phyloP scores from a whole-genome alignment of 2,797 vertebrate species.

The Cyprinodon diabolis region DNA sequence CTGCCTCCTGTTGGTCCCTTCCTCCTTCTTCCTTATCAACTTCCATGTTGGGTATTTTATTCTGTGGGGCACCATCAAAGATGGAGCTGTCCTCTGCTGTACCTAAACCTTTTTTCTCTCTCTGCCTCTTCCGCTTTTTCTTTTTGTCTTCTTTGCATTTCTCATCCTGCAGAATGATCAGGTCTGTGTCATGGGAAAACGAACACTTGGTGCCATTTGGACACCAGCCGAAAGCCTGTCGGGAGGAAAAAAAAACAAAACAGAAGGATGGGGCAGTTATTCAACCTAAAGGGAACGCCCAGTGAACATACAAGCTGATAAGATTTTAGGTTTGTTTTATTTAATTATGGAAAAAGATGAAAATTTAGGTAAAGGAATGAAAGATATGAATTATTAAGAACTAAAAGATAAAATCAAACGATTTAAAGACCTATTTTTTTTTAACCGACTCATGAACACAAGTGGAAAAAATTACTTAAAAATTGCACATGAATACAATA shows the following conservation, averaged over 20 bases:
- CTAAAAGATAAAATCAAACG: background rate
- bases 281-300: no score
- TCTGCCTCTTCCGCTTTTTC: constrained; percentile 83
- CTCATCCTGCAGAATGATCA: constrained; percentile 93
- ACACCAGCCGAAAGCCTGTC: constrained; percentile 95
- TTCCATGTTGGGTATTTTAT: constrained; percentile 69
- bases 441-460: background rate
- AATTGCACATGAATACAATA: background rate
- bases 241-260: constrained; percentile 9
- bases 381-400: background rate
- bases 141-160: constrained; percentile 80
- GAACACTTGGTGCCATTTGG: constrained; percentile 87
- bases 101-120: constrained; percentile 70
- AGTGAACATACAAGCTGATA: background rate
- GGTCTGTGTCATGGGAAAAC: constrained; percentile 92
- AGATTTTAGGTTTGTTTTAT: background rate
- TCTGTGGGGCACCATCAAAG: constrained; percentile 53
- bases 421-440: background rate
- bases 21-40: constrained; percentile 34
- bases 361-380: background rate
- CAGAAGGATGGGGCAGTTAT: background rate
- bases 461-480: background rate
- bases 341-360: background rate
- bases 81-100: constrained; percentile 5
- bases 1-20: background rate